Percentiles rank a stretch among this genome's conserved stretches.
Evolutionary conservation across 1,140 invertebrate species (phyloP).

Genomic region (Tetramorium simillimum): DNA sequence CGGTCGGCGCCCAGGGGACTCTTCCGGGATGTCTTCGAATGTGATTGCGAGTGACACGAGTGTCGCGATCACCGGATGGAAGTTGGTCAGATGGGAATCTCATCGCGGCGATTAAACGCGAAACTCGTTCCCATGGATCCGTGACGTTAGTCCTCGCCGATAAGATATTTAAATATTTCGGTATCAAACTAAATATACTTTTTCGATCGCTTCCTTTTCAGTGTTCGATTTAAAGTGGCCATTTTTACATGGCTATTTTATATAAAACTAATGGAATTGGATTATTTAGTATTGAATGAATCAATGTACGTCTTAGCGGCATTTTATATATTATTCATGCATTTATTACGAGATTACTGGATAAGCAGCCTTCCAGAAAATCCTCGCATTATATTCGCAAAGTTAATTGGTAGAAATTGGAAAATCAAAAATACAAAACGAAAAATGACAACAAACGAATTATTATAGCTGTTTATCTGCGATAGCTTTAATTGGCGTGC

Average conservation of each 20-base stretch:
- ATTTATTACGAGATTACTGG: neutral
- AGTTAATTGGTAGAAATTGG: neutral
- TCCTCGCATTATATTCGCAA: neutral
- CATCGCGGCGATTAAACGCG: neutral
- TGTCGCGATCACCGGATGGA: neutral
- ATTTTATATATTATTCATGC: neutral
- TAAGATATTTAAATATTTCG: neutral
- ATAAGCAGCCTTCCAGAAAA: neutral
- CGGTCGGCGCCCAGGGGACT: neutral
- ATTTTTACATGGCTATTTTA: neutral
- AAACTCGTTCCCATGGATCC: neutral
- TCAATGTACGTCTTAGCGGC: neutral
- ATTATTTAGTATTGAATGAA: neutral
- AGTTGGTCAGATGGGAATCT: neutral
- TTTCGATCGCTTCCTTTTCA: neutral
- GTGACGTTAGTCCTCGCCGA: neutral
- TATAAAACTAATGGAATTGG: neutral
- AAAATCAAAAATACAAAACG: neutral
- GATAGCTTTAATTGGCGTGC: neutral
- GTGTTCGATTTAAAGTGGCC: neutral
- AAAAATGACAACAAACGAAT: neutral
- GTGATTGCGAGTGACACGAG: neutral
- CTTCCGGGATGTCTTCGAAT: neutral
- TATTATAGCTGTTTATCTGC: neutral
- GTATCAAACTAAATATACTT: neutral